Base-by-base conservation (phyloP, 2,888 invertebrate species). In the Drosophila kokeensis region DNA sequence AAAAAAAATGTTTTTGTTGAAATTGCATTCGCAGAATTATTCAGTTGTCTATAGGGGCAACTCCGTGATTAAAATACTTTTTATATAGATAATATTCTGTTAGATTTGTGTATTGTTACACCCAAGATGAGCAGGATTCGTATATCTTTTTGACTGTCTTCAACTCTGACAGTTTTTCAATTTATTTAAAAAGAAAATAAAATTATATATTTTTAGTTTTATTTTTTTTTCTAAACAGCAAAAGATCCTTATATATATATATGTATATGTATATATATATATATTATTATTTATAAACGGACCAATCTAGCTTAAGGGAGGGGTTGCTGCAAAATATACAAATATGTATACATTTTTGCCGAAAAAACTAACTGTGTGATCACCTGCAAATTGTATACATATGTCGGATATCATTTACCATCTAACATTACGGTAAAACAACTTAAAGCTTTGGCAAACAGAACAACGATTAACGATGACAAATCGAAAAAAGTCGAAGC, bases 391-490 rank as follows among this genome's bases (percentile, higher is more conserved):
- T 8, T 34, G 5, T 34, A 34, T 13, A 34, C 34, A 13, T 34
- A 34, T 34, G 34, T 34, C 13, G 13, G 5, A 34, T 5, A 13
- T 13, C 13, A 34, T 34, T 34, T 34, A 5, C 13, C 42, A 34
- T 34, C 21, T n/a, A 18, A 34, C 13, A 27, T 38, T 15, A 40
- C 32, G 24, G 27, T 64, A 48, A 67, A 69, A 69, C 83, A 84
- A 82, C 82, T 73, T 84, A 82, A 59, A 77, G 70, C 71, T 86
- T 73, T 50, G 82, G 67, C 54, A 84, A 77, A 83, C 24, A 76
- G 24, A 53, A 32, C 18, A 66, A 74, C 73, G 71, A 83, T 83
- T 72, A 76, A 73, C 53, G 68, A 73, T 69, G 73, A 70, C 73
- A 82, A 73, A 81, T 70, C 80, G 76, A 59, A 61, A 69, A 60